Evolutionary conservation across 2,888 invertebrate species (phyloP).

Genomic region (Eristalis tenax): DNA sequence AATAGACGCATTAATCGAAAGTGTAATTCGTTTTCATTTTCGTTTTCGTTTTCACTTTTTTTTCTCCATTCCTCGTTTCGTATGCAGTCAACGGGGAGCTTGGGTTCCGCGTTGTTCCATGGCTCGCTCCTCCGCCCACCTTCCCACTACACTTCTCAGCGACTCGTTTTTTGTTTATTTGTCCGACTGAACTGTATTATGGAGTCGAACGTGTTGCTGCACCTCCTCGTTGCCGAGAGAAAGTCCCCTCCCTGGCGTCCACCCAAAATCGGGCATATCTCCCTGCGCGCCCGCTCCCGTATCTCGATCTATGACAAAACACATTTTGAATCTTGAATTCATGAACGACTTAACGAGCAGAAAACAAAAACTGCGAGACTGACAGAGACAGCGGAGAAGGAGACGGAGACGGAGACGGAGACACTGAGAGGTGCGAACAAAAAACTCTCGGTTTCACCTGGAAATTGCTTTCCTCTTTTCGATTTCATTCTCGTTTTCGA

Average conservation of each 20-base stretch:
- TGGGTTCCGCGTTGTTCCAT: conserved; percentile 2
- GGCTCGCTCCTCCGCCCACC: not conserved
- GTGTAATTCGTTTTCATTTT: conserved; percentile 69
- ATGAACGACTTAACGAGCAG: conserved; percentile 18
- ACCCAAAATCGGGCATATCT: conserved; percentile 26
- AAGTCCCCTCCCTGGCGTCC: conserved; percentile 44
- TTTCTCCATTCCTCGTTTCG: conserved; percentile 56
- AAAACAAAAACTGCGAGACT: conserved; percentile 1
- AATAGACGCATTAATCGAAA: conserved; percentile 69
- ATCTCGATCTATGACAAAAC: conserved; percentile 52
- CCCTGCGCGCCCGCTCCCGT: not conserved
- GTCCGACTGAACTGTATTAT: conserved; percentile 28
- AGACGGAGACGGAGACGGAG: not conserved
- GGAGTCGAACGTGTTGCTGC: not conserved
- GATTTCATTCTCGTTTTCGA: conserved; percentile 48
- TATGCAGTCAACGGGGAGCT: conserved; percentile 51
- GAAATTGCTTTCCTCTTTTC: conserved; percentile 64
- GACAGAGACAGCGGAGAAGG: not conserved
- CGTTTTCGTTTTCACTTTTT: conserved; percentile 47
- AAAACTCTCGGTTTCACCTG: conserved; percentile 71
- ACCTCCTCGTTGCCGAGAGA: conserved; percentile 23
- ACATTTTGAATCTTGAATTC: conserved; percentile 60
- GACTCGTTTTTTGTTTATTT: conserved; percentile 15
- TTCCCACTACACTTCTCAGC: not conserved
- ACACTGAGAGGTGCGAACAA: not conserved